phyloP scores from a whole-genome alignment of 2,113 vertebrate genomes.

The Ondatra zibethicus region DNA sequence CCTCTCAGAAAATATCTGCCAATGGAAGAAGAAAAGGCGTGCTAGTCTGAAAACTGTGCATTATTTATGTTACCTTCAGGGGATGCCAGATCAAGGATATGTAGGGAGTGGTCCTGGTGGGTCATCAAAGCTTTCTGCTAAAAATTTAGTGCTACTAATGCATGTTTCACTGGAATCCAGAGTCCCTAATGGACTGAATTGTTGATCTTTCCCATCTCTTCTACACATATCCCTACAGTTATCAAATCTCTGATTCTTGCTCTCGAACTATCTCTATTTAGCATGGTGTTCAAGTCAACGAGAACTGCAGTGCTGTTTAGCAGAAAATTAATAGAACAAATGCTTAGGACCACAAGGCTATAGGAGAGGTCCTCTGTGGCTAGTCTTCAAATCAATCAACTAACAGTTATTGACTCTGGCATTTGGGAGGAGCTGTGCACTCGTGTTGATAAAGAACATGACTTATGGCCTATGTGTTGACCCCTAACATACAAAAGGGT shows the following conservation, averaged over 20 bases:
- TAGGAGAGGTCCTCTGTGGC: background rate
- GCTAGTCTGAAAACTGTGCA: background rate
- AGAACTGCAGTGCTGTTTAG: background rate
- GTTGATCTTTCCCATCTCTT: background rate
- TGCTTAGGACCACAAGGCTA: background rate
- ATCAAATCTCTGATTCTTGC: background rate
- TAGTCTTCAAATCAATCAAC: background rate
- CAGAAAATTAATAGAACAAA: background rate
- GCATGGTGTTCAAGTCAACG: background rate
- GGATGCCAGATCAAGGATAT: background rate
- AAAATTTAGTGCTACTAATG: background rate
- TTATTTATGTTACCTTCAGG: background rate
- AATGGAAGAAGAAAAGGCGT: background rate
- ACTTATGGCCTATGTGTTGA: background rate
- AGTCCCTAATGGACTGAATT: background rate
- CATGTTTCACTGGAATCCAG: background rate
- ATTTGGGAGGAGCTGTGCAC: background rate
- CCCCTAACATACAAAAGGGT: background rate
- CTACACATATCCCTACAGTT: background rate
- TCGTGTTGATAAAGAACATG: background rate
- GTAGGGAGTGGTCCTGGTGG: background rate
- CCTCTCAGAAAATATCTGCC: background rate
- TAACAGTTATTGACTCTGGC: background rate
- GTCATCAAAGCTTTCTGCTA: background rate
- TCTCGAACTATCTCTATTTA: background rate